Evolutionary conservation across 2,113 vertebrate genomes (phyloP).

Genomic region (Aramus guarauna): DNA sequence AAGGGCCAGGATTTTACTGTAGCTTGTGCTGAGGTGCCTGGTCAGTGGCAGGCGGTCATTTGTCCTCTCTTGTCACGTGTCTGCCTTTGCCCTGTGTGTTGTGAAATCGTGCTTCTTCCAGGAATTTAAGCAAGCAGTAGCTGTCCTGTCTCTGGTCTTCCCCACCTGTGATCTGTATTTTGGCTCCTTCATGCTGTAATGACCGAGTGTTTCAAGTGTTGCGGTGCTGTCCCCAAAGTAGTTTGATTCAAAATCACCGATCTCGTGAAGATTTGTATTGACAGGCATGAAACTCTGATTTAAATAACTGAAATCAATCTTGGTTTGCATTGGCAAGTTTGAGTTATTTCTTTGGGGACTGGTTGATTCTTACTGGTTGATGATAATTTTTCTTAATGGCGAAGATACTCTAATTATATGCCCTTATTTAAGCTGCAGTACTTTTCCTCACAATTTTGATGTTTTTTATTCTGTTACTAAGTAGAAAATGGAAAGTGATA

Average conservation of each 20-base stretch:
- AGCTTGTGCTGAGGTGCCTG: background rate
- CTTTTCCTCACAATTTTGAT: background rate
- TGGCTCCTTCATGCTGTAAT: background rate
- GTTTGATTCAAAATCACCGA: background rate
- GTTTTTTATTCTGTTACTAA: background rate
- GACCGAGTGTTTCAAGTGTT: background rate
- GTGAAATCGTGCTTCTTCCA: background rate
- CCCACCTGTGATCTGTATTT: background rate
- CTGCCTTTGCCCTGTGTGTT: background rate
- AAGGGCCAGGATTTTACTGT: background rate
- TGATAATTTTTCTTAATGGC: background rate
- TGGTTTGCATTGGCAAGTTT: background rate
- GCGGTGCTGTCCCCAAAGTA: background rate
- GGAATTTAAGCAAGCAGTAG: background rate
- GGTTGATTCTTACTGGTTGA: background rate
- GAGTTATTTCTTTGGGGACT: background rate
- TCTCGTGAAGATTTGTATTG: background rate
- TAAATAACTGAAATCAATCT: background rate
- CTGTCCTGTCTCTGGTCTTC: background rate
- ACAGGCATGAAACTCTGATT: background rate
- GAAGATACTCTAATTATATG: background rate
- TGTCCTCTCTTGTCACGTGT: background rate
- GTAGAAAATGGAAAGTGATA: background rate
- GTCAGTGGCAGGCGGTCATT: background rate
- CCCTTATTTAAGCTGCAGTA: background rate